Conservation (phyloP, 2,888 invertebrate species). For the Caenorhabditis afra region DNA sequence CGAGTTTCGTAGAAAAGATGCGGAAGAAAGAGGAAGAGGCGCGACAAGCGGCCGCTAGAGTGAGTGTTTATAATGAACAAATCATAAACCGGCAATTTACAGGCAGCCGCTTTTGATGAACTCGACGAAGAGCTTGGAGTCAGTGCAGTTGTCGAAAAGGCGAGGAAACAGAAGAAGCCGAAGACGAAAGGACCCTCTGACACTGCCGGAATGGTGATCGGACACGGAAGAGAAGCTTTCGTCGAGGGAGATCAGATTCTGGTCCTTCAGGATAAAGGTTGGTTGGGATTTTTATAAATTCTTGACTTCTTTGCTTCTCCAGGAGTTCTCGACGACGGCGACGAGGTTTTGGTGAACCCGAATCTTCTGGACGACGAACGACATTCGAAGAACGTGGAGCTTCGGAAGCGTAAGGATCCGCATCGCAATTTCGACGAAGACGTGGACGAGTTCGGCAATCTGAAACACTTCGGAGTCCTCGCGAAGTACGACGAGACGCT, state of each 20-base stretch:
- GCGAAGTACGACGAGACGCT: constrained; percentile 96
- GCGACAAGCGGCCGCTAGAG: constrained; percentile 88
- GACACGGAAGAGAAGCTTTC: constrained; percentile 85
- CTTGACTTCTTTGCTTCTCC: not conserved
- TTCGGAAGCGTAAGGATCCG: constrained; percentile 88
- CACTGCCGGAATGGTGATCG: constrained; percentile 87
- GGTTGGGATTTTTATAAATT: not conserved
- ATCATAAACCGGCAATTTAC: constrained; percentile 5
- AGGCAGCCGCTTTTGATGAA: constrained; percentile 94
- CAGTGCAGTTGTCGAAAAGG: constrained; percentile 89
- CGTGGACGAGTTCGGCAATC: constrained; percentile 83
- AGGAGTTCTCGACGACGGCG: constrained; percentile 88
- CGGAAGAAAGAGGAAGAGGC: constrained; percentile 88
- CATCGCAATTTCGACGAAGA: constrained; percentile 85
- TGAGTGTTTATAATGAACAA: constrained; percentile 11
- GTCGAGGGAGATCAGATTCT: constrained; percentile 86
- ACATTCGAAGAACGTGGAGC: constrained; percentile 86
- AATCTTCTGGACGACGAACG: constrained; percentile 82
- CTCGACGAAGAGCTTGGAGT: constrained; percentile 96
- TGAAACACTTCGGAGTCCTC: constrained; percentile 83
- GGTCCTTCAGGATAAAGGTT: constrained; percentile 92
- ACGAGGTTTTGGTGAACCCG: constrained; percentile 89
- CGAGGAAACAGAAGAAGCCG: constrained; percentile 82
- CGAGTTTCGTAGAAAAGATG: constrained; percentile 89
- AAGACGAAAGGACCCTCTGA: constrained; percentile 37